Base-by-base conservation (phyloP, 2,113 vertebrate genomes). In the Macquaria ambigua region DNA sequence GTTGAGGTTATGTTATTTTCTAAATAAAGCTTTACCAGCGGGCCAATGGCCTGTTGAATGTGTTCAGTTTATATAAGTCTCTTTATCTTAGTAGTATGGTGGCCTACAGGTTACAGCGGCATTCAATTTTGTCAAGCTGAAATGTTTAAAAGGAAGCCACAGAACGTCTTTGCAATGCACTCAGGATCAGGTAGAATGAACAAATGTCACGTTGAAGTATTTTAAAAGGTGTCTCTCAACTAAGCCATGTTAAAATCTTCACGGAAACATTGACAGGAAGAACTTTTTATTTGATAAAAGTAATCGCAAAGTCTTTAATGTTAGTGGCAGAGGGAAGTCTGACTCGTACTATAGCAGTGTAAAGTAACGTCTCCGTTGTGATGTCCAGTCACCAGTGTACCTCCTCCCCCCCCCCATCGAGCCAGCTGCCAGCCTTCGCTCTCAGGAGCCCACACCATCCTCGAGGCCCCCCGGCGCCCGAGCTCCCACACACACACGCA, bases 341-440 rank as follows among this genome's bases (percentile, higher is more conserved):
- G 72, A 43, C 18, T 41, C 1, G 6, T 6, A 6, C 75, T n/a
- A 77, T 61, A 79, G 66, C 31, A 15, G 85, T 91, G 88, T 16
- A 95, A 59, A 8, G 90, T 90, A 7, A 95, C 82, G 3, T 95
- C 92, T 66, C 94, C 94, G 6, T 81, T 91, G 72, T 85, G 85
- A 56, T 94, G 94, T 18, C 91, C 93, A 0, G 91, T 92, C 72
- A 95, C 37, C 77, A 95, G 82, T 8, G 25, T 79, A 58, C 75
- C 79, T 23, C 75, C 79, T 23, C 3, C 50, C 0, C 41, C 74
- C 0, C 89, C 93, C 92, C 92, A 95, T 18, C 92, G 91, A 20
- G 87, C 94, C 81, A 95, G 84, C 81, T 92, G 90, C 94, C 93
- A 94, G 74, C 88, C 91, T 1, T 90, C 89, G 1, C 79, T 78